Evolutionary conservation across 2,888 invertebrate genomes (phyloP).

Genomic region (Hemistola chrysoprasaria): DNA sequence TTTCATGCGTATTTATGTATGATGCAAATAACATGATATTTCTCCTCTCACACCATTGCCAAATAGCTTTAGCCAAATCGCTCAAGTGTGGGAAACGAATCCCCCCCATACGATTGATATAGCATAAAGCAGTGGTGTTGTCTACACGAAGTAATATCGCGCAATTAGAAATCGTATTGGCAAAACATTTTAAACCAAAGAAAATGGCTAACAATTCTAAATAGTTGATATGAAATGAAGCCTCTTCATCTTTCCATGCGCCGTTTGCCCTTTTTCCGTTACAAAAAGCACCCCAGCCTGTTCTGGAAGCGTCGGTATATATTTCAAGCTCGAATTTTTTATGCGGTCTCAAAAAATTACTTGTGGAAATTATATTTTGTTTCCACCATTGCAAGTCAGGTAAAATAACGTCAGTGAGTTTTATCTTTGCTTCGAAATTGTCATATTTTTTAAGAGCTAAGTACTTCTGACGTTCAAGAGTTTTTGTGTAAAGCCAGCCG

Average conservation of each 20-base stretch:
- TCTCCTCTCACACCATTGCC: constrained; percentile 12
- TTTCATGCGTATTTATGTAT: constrained; percentile 11
- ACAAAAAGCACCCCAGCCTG: constrained; percentile 1
- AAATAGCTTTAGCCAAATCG: not conserved
- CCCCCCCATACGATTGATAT: constrained; percentile 18
- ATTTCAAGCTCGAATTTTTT: not conserved
- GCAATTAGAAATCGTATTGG: not conserved
- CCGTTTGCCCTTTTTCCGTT: not conserved
- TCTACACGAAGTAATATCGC: constrained; percentile 16
- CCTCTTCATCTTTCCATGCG: constrained; percentile 1
- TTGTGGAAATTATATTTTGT: not conserved
- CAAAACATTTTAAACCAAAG: constrained; percentile 5
- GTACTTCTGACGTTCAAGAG: not conserved
- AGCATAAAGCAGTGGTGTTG: constrained; percentile 18
- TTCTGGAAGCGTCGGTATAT: not conserved
- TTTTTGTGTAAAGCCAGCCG: constrained; percentile 1
- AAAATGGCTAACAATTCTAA: constrained; percentile 8
- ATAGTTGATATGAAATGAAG: constrained; percentile 6
- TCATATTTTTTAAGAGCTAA: not conserved
- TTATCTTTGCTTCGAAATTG: no score
- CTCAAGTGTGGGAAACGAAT: constrained; percentile 12
- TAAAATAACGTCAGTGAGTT: not conserved
- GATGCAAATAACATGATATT: constrained; percentile 8
- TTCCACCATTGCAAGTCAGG: not conserved
- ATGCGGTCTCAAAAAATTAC: not conserved